Evolutionary conservation across 35 echinoderm and acorn worm genomes (phyloP).

Genomic region (Ophiothrix spiculata): DNA sequence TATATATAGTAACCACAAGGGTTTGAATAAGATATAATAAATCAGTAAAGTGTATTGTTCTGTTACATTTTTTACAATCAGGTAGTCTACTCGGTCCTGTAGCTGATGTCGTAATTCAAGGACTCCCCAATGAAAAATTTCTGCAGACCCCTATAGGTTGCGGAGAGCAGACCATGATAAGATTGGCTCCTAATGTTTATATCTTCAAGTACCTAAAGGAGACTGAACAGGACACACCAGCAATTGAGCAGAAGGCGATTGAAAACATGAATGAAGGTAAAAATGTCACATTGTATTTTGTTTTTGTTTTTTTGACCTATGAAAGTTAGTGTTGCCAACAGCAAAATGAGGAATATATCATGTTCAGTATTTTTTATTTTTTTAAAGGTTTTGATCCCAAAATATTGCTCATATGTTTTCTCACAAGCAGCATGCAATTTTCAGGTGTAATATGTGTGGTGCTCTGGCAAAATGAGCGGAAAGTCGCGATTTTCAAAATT

Average conservation of each 20-base stretch:
- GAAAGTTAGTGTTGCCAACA: neutral
- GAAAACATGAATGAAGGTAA: constrained; percentile 58
- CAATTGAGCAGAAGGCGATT: neutral
- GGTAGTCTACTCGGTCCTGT: neutral
- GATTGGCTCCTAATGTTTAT: constrained; percentile 77
- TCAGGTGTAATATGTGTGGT: too few relatives aligned
- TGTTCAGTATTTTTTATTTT: too few relatives aligned
- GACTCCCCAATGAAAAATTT: constrained; percentile 35
- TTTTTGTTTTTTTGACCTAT: too few relatives aligned
- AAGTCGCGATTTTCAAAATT: too few relatives aligned
- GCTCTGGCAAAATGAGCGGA: too few relatives aligned
- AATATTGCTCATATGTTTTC: too few relatives aligned
- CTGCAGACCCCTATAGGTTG: constrained; percentile 55
- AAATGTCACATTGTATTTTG: neutral
- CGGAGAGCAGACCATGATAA: constrained; percentile 90
- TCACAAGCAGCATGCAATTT: too few relatives aligned
- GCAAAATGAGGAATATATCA: neutral
- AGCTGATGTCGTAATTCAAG: constrained; percentile 26
- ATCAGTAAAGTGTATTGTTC: too few relatives aligned
- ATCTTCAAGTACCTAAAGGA: constrained; percentile 53
- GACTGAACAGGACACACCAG: constrained; percentile 31
- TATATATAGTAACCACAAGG: too few relatives aligned
- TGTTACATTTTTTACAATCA: neutral
- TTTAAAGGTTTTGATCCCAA: too few relatives aligned
- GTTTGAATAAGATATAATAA: too few relatives aligned